Evolutionary conservation across 2,797 vertebrate genomes (phyloP), one percentile per base, ranked within the genome.

Genomic region (Scarus forsteni): DNA sequence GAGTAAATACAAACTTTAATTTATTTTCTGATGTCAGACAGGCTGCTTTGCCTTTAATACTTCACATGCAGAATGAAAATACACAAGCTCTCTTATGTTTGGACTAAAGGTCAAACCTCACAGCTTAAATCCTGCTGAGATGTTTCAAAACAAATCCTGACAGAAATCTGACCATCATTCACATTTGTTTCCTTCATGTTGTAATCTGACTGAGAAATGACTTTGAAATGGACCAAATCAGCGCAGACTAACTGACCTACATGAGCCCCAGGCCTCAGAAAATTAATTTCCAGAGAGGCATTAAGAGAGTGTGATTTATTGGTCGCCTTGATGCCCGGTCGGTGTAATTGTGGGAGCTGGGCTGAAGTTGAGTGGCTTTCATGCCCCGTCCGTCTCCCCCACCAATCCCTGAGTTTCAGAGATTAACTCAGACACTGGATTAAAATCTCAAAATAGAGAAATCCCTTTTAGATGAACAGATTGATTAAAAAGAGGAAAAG

Each of bases 391-490:
- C 45, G 12, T 81, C 80, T 83, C 78, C 66, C 84, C 87, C 80
- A 85, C 88, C 92, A 92, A 90, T 91, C 91, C 84, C 83, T 39
- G 80, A 83, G 77, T 88, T 86, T 79, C 85, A 89, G 88, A 93
- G 93, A 94, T 94, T 94, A 94, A 88, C 89, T 91, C 88, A 70
- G 80, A 86, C 81, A 55, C 81, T 84, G 92, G 92, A 94, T 94
- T 94, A 94, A 94, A 94, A 87, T 85, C 89, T 93, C 84, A 89
- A 92, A 93, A 92, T 90, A 93, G 91, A 93, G 93, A 94, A 95
- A 94, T 92, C 90, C 89, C 88, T 93, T 92, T 91, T 88, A 90
- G 91, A 92, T 85, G 81, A 86, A 86, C 81, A 80, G 85, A 86
- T 86, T 92, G 91, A 93, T 92, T 91, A 90, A 92, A 93, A 87